A percentile compares a stretch with the other conserved stretches of the same genome.
Evolutionary conservation across 2,113 vertebrate species (phyloP).

Genomic region (Rhineura floridana): DNA sequence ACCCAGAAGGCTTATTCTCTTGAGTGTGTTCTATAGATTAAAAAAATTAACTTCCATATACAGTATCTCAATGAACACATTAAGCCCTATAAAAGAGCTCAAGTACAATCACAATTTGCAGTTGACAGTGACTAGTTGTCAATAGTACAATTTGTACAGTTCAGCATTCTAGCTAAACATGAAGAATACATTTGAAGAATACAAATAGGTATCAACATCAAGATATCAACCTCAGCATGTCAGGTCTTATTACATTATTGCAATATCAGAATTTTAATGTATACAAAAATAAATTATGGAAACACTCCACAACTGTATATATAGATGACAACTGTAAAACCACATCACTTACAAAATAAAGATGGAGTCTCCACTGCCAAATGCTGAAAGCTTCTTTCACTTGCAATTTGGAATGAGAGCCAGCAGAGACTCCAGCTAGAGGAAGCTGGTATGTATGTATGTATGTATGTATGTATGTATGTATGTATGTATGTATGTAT

Average conservation of each 20-base stretch:
- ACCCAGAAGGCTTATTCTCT: neutral
- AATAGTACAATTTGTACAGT: conserved; percentile 33
- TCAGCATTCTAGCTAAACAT: conserved; percentile 28
- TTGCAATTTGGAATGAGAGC: neutral
- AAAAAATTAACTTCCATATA: neutral
- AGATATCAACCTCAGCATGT: neutral
- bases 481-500: too few relatives aligned
- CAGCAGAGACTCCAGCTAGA: neutral
- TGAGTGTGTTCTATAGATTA: neutral
- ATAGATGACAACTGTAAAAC: neutral
- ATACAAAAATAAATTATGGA: too few relatives aligned
- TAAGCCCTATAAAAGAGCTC: conserved; percentile 4
- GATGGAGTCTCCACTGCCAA: conserved; percentile 29
- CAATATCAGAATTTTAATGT: neutral
- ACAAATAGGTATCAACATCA: conserved; percentile 7
- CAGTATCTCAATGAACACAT: neutral
- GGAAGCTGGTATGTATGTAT: too few relatives aligned
- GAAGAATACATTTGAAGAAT: conserved; percentile 29
- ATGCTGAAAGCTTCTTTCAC: neutral
- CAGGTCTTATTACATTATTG: neutral
- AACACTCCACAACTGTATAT: neutral
- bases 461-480: too few relatives aligned
- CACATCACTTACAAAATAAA: neutral
- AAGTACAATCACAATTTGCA: conserved; percentile 6
- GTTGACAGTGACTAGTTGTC: conserved; percentile 30